Conservation (phyloP, 2,113 vertebrate genomes). For the Uropsilus gracilis region DNA sequence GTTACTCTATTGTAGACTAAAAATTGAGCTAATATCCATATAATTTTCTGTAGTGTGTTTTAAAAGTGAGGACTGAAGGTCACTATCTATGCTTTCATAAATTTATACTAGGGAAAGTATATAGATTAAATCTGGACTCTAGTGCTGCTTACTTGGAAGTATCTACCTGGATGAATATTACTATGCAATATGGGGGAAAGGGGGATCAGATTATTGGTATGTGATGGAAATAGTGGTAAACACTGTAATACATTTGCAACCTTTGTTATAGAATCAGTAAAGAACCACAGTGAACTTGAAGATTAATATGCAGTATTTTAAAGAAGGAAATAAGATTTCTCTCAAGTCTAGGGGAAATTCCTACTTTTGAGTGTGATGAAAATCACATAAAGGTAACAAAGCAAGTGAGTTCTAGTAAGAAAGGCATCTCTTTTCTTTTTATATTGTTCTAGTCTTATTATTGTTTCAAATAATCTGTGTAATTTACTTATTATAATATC, state of each 20-base stretch:
- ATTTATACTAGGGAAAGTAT: neutral
- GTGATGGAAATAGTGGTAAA: neutral
- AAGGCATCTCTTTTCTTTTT: neutral
- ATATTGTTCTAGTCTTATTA: neutral
- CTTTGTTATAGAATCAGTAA: neutral
- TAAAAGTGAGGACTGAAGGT: neutral
- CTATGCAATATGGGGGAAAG: neutral
- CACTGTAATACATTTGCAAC: neutral
- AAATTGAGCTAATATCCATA: neutral
- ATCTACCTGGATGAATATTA: neutral
- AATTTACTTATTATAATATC: slow-evolving; percentile 22
- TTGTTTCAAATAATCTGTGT: neutral
- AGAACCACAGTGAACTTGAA: neutral
- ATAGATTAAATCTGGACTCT: neutral
- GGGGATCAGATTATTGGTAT: neutral
- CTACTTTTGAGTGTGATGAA: neutral
- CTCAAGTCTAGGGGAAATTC: neutral
- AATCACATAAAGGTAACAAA: neutral
- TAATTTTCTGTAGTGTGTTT: neutral
- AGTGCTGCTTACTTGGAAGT: neutral
- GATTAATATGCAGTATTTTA: neutral
- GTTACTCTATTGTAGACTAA: neutral
- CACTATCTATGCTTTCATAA: neutral
- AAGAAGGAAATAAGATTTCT: slow-evolving; percentile 38
- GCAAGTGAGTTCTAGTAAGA: neutral